Evolutionary conservation across 2,797 vertebrate genomes (phyloP).

Genomic region (Rhabdophis nuchalis): DNA sequence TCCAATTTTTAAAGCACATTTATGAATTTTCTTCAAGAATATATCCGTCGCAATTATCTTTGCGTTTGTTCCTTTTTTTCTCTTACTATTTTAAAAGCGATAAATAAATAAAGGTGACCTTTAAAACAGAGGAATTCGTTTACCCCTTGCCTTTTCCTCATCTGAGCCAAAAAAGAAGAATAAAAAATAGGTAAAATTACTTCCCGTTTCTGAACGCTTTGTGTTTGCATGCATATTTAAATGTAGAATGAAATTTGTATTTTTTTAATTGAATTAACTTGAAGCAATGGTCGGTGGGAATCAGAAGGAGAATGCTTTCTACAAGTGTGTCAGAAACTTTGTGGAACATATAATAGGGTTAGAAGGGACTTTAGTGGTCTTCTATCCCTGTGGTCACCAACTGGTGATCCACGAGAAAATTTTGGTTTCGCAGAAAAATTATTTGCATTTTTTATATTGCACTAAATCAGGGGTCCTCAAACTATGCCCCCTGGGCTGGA

Average conservation of each 20-base stretch:
- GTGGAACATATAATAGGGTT: not conserved
- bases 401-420: too few species aligned
- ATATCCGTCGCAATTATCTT: not conserved
- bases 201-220: not conserved
- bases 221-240: not conserved
- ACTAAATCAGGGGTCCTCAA: too few species aligned
- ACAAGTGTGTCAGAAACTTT: not conserved
- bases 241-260: accelerated
- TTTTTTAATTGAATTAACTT: not conserved
- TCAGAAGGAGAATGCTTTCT: not conserved
- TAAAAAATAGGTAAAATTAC: not conserved
- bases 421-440: too few species aligned
- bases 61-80: not conserved
- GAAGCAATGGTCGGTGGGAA: accelerated
- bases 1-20: not conserved
- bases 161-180: not conserved
- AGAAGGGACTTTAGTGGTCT: not conserved
- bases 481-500: too few species aligned
- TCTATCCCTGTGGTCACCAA: not conserved
- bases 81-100: not conserved
- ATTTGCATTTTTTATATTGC: too few species aligned
- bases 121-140: not conserved
- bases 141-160: not conserved
- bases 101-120: not conserved
- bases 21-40: not conserved